Base-by-base conservation (phyloP, 2,888 invertebrate species). In the Elysia crispata region DNA sequence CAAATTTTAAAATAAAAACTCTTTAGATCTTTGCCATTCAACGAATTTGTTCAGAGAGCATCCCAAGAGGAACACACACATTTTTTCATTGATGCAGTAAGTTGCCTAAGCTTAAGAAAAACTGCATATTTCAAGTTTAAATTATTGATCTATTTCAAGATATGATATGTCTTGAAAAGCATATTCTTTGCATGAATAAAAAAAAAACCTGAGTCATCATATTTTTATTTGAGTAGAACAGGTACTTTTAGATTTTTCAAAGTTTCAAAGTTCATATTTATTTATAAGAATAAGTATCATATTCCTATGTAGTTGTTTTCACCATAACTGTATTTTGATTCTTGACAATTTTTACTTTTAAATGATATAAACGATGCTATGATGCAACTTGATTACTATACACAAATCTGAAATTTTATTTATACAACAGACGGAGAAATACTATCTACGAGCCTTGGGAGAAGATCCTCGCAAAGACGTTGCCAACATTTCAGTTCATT, bases 401-500 rank as follows among this genome's bases (percentile, higher is more conserved):
- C 41, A 41, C 11, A 11, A 15, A 54, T 54, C 20, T 54, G 13
- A 15, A 54, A 54, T 54, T 54, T 20, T 15, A 13, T 54, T 20
- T n/a, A 13, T 28, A 1, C 28, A 67, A 67, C 83, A 91, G 91
- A 84, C 85, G 81, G 91, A 92, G 79, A 88, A 88, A 60, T 92
- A 92, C 80, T 93, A 93, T 81, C 84, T 93, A 49, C 84, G 92
- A 54, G 93, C 94, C 3, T 86, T 94, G 15, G 94, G 94, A n/a
- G 90, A 90, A 64, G 93, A 94, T 85, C 92, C 92, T 8, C 88
- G 94, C 80, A 92, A 92, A 85, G 93, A 93, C 84, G 91, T 93
- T 20, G 93, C 94, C 0, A 91, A 93, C 84, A 90, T 94, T 50
- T 85, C 87, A 20, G 87, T 90, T 60, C 93, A 94, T 83, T 94